These are phyloP conservation scores for Microctenopoma steveboyesi DNA, from an alignment of 2,797 vertebrate species.

Conservation along the genomic window DNA sequence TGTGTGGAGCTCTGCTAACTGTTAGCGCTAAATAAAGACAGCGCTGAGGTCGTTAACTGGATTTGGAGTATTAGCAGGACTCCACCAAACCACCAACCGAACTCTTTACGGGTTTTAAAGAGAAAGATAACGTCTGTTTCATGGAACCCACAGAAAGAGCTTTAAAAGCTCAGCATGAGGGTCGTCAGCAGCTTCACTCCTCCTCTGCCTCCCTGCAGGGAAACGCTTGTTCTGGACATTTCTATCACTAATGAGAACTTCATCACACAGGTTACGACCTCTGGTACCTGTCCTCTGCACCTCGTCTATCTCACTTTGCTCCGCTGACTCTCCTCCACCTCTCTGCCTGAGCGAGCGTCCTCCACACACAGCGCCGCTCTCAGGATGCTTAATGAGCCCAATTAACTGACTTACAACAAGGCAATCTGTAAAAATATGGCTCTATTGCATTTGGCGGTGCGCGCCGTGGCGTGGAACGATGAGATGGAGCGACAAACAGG, in stretches of 20 bases:
- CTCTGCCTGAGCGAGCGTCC: slow-evolving; percentile 28
- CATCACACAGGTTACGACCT: not conserved
- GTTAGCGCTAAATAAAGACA: no score
- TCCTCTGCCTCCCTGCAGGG: no score
- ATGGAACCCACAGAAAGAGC: no score
- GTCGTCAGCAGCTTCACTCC: no score
- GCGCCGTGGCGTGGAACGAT: not conserved
- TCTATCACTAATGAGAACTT: not conserved
- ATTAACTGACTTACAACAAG: slow-evolving; percentile 61
- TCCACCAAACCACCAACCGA: not conserved
- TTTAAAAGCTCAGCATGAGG: no score
- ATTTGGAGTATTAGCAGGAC: not conserved
- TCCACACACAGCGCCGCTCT: slow-evolving; percentile 33
- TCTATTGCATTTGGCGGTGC: slow-evolving; percentile 31
- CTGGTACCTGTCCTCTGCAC: not conserved
- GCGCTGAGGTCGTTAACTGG: no score
- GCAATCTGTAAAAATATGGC: slow-evolving; percentile 47
- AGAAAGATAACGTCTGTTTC: no score
- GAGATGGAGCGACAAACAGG: slow-evolving; percentile 32
- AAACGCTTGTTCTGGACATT: not conserved
- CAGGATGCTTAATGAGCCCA: slow-evolving; percentile 62
- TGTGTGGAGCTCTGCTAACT: not conserved
- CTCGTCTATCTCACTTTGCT: not conserved
- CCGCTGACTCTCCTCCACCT: not conserved
- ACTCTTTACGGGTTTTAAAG: not conserved